Evolutionary conservation across 2,113 vertebrate genomes (phyloP).

Genomic region (Crypturellus undulatus): DNA sequence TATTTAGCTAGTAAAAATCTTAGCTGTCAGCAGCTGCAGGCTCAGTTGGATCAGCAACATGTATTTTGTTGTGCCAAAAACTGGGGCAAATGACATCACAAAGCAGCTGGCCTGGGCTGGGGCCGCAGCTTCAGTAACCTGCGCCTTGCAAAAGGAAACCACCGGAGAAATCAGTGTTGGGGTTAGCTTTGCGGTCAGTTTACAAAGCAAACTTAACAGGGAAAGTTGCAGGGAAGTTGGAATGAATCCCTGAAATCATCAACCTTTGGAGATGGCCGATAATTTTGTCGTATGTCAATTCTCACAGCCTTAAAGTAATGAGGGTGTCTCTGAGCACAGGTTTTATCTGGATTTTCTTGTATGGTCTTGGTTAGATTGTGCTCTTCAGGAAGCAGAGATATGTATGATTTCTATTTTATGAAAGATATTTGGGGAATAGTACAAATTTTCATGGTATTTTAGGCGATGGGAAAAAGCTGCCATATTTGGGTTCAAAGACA

Average conservation of each 20-base stretch:
- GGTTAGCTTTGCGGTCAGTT: background rate
- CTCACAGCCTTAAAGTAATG: background rate
- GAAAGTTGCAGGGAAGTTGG: background rate
- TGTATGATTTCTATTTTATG: background rate
- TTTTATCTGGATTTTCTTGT: background rate
- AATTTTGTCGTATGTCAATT: background rate
- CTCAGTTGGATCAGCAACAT: background rate
- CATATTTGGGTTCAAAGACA: background rate
- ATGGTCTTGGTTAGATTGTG: fast-evolving
- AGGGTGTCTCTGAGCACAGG: background rate
- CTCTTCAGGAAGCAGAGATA: background rate
- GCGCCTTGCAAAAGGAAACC: background rate
- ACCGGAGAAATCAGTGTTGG: background rate
- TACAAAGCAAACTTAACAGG: background rate
- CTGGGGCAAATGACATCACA: background rate
- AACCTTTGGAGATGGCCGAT: background rate
- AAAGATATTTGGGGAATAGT: background rate
- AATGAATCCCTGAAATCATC: background rate
- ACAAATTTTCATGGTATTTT: background rate
- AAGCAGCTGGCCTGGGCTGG: background rate
- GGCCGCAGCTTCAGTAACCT: background rate
- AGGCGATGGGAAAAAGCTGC: background rate
- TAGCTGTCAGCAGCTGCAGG: background rate
- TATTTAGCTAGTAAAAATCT: background rate
- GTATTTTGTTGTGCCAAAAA: background rate